These are phyloP conservation scores for Drosophila neonasuta DNA, from an alignment of 2,888 invertebrate species.

Conservation along the genomic window DNA sequence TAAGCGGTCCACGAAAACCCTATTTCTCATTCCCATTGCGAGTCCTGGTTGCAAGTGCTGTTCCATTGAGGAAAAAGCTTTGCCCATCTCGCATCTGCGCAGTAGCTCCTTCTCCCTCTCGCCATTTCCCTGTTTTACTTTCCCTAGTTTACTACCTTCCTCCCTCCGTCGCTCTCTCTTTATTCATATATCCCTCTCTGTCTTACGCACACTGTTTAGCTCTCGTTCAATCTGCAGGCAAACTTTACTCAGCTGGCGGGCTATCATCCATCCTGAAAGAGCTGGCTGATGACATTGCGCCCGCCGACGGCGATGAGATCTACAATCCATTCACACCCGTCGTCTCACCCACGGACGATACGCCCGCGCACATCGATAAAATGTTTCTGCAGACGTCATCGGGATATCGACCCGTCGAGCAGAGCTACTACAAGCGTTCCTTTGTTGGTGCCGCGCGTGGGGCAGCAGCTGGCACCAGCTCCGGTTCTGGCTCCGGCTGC, in stretches of 20 bases:
- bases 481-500: constrained; percentile 26
- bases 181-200: neutral
- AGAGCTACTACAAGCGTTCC: constrained; percentile 81
- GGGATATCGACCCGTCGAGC: constrained; percentile 82
- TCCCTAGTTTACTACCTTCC: constrained; percentile 8
- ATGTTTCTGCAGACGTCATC: constrained; percentile 83
- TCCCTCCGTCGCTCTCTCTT: constrained; percentile 1
- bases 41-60: constrained; percentile 14
- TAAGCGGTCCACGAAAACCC: constrained; percentile 59
- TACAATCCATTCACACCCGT: constrained; percentile 83
- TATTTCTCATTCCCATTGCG: neutral
- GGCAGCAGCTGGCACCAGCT: constrained; percentile 29
- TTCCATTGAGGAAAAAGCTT: constrained; percentile 58
- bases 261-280: constrained; percentile 82
- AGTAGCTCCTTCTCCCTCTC: constrained; percentile 19
- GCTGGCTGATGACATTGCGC: constrained; percentile 82
- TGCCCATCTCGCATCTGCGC: constrained; percentile 42
- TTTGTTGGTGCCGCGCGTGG: constrained; percentile 71
- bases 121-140: neutral
- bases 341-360: constrained; percentile 82
- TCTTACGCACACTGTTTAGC: constrained; percentile 3
- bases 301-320: constrained; percentile 82
- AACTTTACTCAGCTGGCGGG: constrained; percentile 81
- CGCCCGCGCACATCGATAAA: constrained; percentile 82
- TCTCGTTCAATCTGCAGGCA: constrained; percentile 67